Evolutionary conservation across 2,113 vertebrate species (phyloP), one percentile per base, ranked within the genome.

Genomic region (Poeciliopsis retropinna): DNA sequence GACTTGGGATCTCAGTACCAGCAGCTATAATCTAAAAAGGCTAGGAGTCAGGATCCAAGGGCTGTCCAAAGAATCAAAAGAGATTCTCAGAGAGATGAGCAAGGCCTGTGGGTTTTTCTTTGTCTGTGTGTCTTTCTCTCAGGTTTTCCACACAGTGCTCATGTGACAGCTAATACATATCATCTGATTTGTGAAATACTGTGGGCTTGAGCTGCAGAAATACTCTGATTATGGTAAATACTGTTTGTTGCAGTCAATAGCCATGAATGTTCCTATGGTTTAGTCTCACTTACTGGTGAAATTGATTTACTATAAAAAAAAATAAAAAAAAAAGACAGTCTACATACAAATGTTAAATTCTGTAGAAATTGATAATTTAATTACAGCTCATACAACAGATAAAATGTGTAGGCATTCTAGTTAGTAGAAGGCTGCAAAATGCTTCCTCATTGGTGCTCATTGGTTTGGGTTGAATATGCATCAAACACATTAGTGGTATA

Each of bases 81-180:
- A 51, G 65, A 83, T 85, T 94, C 83, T 81, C 90, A 63, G 75
- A 87, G 77, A 85, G 72, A 72, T 65, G 72, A 90, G 74, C 71
- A 73, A 66, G 63, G 76, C 74, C 80, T 78, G 67, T 77, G 78
- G 68, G 64, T 44, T 67, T 83, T 57, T 69, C 65, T 67, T 41
- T 80, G 65, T 79, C 60, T 34, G 66, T 66, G 64, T 85, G 76
- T 75, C 41, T 67, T 70, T 82, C 71, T 73, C 64, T 75, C 76
- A 57, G 75, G 84, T 84, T 89, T 90, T 87, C 86, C 77, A 83
- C 79, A 84, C 83, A 89, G 75, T 61, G 73, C 86, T 87, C 92
- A 93, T 89, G 87, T 92, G 90, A 91, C 85, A 86, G 74, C 80
- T 72, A 82, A 84, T 78, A 82, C 84, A 87, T 78, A 88, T 91